Percentiles rank a stretch among this genome's conserved stretches.
Evolutionary conservation across 2,888 invertebrate genomes (phyloP).

Genomic region (Fabriciana adippe): DNA sequence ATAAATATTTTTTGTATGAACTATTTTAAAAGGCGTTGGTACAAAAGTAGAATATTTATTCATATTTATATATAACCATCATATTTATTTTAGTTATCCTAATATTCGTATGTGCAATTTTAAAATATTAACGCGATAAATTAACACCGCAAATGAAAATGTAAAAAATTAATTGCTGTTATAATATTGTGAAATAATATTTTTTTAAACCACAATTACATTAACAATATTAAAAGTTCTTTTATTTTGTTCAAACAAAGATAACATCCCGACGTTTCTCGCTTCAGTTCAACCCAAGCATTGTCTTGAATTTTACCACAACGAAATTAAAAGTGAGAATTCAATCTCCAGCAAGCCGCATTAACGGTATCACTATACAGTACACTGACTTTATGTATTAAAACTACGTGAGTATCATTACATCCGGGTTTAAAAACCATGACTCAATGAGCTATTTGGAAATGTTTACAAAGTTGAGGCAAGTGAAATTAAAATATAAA

Average conservation of each 20-base stretch:
- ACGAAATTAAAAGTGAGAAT: slow-evolving; percentile 76
- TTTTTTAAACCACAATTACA: neutral
- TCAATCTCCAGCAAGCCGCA: slow-evolving; percentile 59
- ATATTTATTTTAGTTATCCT: too few species aligned
- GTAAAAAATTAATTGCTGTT: neutral
- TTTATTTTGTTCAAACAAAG: slow-evolving; percentile 7
- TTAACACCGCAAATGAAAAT: neutral
- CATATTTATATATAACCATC: too few species aligned
- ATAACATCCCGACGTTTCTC: slow-evolving; percentile 19
- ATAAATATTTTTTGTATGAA: slow-evolving; percentile 4
- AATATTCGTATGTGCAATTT: too few species aligned
- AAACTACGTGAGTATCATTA: slow-evolving; percentile 53
- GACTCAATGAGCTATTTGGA: slow-evolving; percentile 42
- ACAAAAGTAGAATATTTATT: neutral
- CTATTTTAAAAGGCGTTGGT: neutral
- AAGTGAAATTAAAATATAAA: slow-evolving; percentile 22
- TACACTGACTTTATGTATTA: slow-evolving; percentile 69
- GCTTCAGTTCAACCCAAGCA: slow-evolving; percentile 40
- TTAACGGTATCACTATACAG: slow-evolving; percentile 69
- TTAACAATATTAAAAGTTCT: neutral
- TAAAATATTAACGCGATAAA: neutral
- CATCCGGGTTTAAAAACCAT: slow-evolving; percentile 69
- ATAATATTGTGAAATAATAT: neutral
- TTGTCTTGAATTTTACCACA: slow-evolving; percentile 58
- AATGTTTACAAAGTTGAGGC: slow-evolving; percentile 25